Base-by-base conservation (phyloP, 2,888 invertebrate genomes). In the Bibio marci region DNA sequence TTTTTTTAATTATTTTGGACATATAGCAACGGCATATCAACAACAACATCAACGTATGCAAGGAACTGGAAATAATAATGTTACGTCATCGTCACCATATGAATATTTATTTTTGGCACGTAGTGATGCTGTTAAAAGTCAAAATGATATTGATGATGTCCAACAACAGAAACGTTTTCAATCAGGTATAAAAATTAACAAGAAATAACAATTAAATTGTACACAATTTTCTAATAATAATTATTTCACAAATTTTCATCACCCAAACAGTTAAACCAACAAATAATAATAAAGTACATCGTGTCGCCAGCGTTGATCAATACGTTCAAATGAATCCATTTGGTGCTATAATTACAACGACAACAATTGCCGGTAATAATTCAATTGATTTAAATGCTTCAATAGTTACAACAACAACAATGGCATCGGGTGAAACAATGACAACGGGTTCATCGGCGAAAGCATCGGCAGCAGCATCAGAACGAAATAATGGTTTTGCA, bases 21-120 rank as follows among this genome's bases (percentile, higher is more conserved):
- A n/a, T n/a, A n/a, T 22, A 22, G 22, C 22, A 22, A 22, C 22
- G 22, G 8, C 8, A 6, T 22, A 22, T 22, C 22, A 22, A 22
- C 22, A 22, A 22, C 22, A 22, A 22, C 22, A 22, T 6, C 22
- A 22, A 22, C 22, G 8, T 6, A 4, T 22, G 4, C 22, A 22
- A 22, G 5, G 22, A 8, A 22, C 22, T 4, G 22, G 22, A 22
- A 22, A 22, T 22, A 30, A 30, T 26, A 19, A 25, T 3, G 36
- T 18, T 36, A 15, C 37, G 13, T 14, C 14, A 13, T 17, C 43
- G 6, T 63, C 69, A 51, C 63, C 63, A 3, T 74, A 73, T 57
- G 75, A 75, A 53, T 73, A 73, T 50, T 57, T 74, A 44, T 73
- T 67, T 56, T 56, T 75, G 43, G 71, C 71, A 1, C 71, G 77